These are phyloP conservation scores for Caenorhabditis sulstoni DNA, from an alignment of 2,888 invertebrate genomes.

Conservation along the genomic window DNA sequence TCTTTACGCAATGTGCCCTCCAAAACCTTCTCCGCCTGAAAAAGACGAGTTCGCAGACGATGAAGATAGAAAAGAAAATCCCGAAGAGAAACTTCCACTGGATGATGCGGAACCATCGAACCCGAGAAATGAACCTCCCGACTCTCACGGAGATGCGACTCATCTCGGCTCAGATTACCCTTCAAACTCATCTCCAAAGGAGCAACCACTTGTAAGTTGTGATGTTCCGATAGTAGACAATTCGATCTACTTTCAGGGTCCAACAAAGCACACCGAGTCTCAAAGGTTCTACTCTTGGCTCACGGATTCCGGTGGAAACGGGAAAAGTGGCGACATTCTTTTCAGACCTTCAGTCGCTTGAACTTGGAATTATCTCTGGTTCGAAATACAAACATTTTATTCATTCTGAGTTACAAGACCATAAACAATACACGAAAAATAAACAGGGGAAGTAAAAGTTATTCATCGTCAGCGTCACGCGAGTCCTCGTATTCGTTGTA, in stretches of 20 bases:
- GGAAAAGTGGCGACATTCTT: constrained; percentile 47
- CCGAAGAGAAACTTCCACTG: constrained; percentile 14
- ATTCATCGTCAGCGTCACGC: constrained; percentile 8
- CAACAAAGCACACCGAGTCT: constrained; percentile 57
- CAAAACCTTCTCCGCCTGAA: constrained; percentile 43
- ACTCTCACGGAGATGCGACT: not conserved
- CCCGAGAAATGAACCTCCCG: not conserved
- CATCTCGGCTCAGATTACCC: not conserved
- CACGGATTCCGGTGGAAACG: constrained; percentile 18
- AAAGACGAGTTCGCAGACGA: constrained; percentile 37
- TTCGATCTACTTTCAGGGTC: constrained; percentile 33
- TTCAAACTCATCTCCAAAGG: not conserved
- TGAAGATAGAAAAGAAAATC: constrained; percentile 28
- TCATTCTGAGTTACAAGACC: not conserved
- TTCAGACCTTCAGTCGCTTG: constrained; percentile 39
- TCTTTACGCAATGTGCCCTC: constrained; percentile 66
- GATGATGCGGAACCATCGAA: not conserved
- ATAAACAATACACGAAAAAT: not conserved
- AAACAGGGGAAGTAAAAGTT: not conserved
- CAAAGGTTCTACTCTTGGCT: constrained; percentile 66
- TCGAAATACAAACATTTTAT: no score
- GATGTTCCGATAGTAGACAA: no score
- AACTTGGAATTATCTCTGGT: not conserved
- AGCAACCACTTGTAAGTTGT: constrained; percentile 12
- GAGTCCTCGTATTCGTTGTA: constrained; percentile 12